Percentiles rank a stretch among this genome's conserved stretches.
Evolutionary conservation across 2,113 vertebrate genomes (phyloP).

Genomic region (Fregata magnificens): DNA sequence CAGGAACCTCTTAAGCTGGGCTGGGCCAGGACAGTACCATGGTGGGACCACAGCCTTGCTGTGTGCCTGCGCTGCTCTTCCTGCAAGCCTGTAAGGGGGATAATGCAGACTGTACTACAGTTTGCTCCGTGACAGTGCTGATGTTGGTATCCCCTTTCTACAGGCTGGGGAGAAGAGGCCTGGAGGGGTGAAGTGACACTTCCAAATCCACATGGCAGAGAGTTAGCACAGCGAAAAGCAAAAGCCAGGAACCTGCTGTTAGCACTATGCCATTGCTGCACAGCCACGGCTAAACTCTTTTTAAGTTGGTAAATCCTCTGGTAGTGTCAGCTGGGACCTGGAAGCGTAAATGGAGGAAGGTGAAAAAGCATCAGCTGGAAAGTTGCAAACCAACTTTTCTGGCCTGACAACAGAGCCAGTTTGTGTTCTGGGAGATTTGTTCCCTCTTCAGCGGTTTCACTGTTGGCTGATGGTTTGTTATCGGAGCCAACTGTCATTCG

Average conservation of each 20-base stretch:
- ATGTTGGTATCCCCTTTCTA: neutral
- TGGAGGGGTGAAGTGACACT: neutral
- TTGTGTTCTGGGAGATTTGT: neutral
- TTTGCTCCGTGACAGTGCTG: neutral
- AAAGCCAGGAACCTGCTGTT: neutral
- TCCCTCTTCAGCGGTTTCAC: neutral
- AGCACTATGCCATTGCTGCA: fast-evolving
- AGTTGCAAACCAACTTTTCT: constrained; percentile 19
- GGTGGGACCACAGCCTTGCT: neutral
- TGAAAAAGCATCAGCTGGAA: neutral
- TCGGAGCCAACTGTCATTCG: neutral
- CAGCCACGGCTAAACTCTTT: neutral
- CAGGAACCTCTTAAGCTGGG: neutral
- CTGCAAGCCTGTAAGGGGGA: neutral
- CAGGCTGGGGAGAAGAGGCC: neutral
- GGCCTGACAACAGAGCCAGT: neutral
- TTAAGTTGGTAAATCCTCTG: neutral
- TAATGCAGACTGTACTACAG: neutral
- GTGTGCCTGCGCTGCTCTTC: neutral
- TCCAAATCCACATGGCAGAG: neutral
- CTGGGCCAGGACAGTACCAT: neutral
- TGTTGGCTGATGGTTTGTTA: neutral
- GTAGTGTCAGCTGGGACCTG: neutral
- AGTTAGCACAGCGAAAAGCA: neutral
- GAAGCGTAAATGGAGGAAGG: neutral